Evolutionary conservation across 2,113 vertebrate genomes (phyloP).

Genomic region (Galeopterus variegatus): DNA sequence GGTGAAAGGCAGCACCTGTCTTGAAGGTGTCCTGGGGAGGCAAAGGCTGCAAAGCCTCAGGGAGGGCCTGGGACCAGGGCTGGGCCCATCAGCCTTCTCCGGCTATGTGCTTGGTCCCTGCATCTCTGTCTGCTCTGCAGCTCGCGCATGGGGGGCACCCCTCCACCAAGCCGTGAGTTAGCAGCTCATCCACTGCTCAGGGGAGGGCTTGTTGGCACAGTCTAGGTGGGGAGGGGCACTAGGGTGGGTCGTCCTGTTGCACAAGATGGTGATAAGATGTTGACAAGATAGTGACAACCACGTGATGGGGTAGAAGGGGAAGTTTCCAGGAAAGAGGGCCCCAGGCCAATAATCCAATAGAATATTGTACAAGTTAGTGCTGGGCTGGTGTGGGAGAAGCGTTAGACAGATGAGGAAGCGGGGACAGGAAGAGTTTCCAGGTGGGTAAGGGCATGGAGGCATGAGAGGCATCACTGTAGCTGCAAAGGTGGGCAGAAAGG

Average conservation of each 20-base stretch:
- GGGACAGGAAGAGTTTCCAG: background rate
- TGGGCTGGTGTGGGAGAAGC: background rate
- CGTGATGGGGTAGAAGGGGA: too few relatives aligned
- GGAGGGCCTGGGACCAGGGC: background rate
- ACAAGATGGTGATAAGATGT: background rate
- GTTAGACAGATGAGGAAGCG: background rate
- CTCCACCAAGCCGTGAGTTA: too few relatives aligned
- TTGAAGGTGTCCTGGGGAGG: background rate
- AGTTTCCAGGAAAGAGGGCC: background rate
- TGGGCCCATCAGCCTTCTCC: background rate
- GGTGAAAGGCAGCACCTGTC: background rate
- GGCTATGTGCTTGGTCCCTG: background rate
- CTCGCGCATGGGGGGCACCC: fast-evolving
- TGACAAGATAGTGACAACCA: background rate
- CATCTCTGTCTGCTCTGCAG: too few relatives aligned
- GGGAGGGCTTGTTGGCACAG: fast-evolving
- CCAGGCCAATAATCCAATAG: fast-evolving
- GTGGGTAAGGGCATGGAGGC: background rate
- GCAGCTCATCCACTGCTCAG: background rate
- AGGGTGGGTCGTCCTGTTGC: fast-evolving
- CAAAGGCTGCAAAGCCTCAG: background rate
- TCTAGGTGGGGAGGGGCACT: background rate
- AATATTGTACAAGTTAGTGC: too few relatives aligned
- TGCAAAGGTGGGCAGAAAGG: background rate
- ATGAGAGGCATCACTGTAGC: fast-evolving